Percentiles rank a stretch among this genome's conserved stretches.
Evolutionary conservation across 2,113 vertebrate genomes (phyloP).

Genomic region (Chaetura pelagica): DNA sequence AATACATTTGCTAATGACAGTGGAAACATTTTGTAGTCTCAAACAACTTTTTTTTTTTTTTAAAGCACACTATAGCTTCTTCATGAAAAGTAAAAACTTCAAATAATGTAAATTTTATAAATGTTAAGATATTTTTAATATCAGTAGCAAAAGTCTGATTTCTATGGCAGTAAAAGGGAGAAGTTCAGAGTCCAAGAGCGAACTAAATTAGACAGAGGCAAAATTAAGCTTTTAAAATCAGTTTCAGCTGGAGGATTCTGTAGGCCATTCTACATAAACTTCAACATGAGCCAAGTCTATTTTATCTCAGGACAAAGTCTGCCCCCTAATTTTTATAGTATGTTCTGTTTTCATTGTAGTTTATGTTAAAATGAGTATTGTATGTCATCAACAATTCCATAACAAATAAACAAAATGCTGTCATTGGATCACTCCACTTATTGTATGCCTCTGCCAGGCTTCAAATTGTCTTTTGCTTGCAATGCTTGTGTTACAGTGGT

Average conservation of each 20-base stretch:
- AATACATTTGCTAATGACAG: not conserved
- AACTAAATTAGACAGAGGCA: not conserved
- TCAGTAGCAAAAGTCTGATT: not conserved
- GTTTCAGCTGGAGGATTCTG: not conserved
- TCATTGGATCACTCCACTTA: not conserved
- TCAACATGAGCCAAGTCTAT: not conserved
- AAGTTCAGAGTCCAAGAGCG: not conserved
- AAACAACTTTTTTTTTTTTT: not conserved
- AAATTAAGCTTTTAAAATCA: not conserved
- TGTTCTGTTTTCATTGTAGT: not conserved
- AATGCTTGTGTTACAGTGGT: not conserved
- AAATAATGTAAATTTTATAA: not conserved
- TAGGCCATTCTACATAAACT: not conserved
- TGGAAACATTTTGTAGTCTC: not conserved
- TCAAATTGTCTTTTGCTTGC: not conserved
- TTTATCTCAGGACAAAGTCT: not conserved
- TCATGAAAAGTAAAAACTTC: not conserved
- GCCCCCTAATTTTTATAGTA: not conserved
- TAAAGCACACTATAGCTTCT: not conserved
- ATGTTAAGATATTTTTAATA: not conserved
- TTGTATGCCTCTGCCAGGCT: not conserved
- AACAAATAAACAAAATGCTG: not conserved
- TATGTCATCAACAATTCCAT: not conserved
- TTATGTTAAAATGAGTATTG: not conserved
- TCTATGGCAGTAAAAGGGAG: not conserved